Percentiles rank a stretch among this genome's conserved stretches.
phyloP scores from a whole-genome alignment of 2,888 invertebrate genomes.

The Zhuqinia jingwanae region DNA sequence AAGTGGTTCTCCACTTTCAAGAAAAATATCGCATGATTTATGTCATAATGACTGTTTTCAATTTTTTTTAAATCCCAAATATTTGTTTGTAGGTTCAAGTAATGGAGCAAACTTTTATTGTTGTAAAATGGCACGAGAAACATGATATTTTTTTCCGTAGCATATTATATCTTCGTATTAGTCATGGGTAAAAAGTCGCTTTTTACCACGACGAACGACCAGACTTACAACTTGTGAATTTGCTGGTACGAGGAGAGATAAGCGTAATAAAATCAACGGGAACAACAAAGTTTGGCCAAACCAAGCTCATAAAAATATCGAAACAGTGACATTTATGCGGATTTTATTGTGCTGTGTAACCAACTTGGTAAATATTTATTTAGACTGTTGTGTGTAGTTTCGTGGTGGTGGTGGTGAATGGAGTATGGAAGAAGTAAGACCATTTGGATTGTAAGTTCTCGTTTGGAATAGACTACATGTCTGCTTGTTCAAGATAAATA shows the following conservation, averaged over 20 bases:
- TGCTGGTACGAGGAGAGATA: conserved; percentile 19
- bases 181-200: not conserved
- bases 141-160: not conserved
- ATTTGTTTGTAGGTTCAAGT: conserved; percentile 4
- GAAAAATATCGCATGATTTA: not conserved
- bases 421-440: not conserved
- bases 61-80: not conserved
- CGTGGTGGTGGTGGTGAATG: not conserved
- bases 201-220: no score
- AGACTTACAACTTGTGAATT: not conserved
- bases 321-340: conserved; percentile 70
- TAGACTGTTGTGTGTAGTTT: conserved; percentile 1
- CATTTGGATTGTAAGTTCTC: not conserved
- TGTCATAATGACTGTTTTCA: conserved; percentile 13
- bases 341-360: conserved; percentile 64
- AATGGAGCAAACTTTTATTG: conserved; percentile 11
- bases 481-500: not conserved
- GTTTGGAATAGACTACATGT: not conserved
- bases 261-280: conserved; percentile 60
- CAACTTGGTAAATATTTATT: conserved; percentile 70
- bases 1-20: not conserved
- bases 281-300: conserved; percentile 58
- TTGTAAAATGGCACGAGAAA: not conserved
- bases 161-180: not conserved
- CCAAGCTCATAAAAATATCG: conserved; percentile 64